These are phyloP conservation scores for Diplogasteroides magnus DNA, from an alignment of 1,140 invertebrate species.

Conservation along the genomic window DNA sequence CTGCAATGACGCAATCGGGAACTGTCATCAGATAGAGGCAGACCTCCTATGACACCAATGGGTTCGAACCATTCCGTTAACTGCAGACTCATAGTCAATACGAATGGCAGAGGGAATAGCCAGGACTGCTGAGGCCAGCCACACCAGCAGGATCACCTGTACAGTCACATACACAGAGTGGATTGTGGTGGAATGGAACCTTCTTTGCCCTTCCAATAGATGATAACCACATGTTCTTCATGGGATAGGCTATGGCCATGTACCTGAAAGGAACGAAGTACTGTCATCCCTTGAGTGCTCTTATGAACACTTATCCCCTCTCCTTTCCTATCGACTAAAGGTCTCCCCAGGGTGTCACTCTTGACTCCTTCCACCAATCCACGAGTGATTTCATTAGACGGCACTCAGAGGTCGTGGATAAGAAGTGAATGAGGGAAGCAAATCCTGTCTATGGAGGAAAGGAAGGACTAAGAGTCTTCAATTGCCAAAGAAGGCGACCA, in stretches of 20 bases:
- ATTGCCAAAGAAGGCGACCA: too few relatives aligned
- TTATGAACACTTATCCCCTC: too few relatives aligned
- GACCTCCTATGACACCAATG: conserved; percentile 30
- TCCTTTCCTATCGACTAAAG: background rate
- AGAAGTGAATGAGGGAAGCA: too few relatives aligned
- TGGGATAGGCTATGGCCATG: conserved; percentile 72
- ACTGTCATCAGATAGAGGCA: background rate
- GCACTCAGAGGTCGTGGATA: too few relatives aligned
- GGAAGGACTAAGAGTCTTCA: too few relatives aligned
- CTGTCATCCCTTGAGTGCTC: too few relatives aligned
- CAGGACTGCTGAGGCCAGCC: conserved; percentile 62
- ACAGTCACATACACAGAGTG: background rate
- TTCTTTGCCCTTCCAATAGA: conserved; percentile 67
- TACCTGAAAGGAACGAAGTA: conserved; percentile 62
- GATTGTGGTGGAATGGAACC: conserved; percentile 59
- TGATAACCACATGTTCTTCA: conserved; percentile 69
- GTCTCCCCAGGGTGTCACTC: conserved; percentile 10
- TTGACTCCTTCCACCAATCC: conserved; percentile 2
- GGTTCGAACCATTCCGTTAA: conserved; percentile 13
- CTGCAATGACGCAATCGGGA: conserved; percentile 1
- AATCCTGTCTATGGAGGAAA: too few relatives aligned
- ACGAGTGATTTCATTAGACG: too few relatives aligned
- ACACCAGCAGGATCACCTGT: conserved; percentile 58
- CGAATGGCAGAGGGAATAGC: conserved; percentile 53
- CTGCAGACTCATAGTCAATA: conserved; percentile 40